These are phyloP conservation scores for Trypoxylon attenuatum DNA, from an alignment of 2,888 invertebrate species.

Conservation along the genomic window DNA sequence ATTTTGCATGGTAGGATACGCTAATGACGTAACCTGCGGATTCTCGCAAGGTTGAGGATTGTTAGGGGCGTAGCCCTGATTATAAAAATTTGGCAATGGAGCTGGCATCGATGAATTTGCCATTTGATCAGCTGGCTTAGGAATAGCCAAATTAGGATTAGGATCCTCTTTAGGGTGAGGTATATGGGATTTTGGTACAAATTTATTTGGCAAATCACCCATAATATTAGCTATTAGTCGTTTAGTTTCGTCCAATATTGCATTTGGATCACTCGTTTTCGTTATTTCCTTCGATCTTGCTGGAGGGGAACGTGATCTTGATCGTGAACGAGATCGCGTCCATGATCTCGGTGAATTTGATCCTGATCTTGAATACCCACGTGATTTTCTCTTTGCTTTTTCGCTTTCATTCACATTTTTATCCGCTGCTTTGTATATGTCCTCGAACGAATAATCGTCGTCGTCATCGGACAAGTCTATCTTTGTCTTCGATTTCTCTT, in stretches of 20 bases:
- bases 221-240: conserved; percentile 80
- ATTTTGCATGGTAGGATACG: conserved; percentile 49
- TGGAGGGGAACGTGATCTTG: conserved; percentile 55
- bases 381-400: conserved; percentile 77
- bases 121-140: conserved; percentile 25
- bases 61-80: conserved; percentile 48
- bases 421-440: conserved; percentile 86
- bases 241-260: conserved; percentile 78
- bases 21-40: conserved; percentile 46
- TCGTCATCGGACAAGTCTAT: conserved; percentile 83
- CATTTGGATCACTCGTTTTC: conserved; percentile 68
- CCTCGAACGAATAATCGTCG: conserved; percentile 90
- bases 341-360: conserved; percentile 63
- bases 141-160: not conserved
- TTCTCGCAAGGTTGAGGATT: conserved; percentile 40
- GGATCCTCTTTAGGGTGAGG: conserved; percentile 30
- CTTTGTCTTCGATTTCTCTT: conserved; percentile 69
- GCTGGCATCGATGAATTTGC: conserved; percentile 21
- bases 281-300: conserved; percentile 46
- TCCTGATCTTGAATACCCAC: conserved; percentile 52
- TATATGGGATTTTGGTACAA: conserved; percentile 64
- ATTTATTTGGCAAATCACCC: conserved; percentile 77
- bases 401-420: conserved; percentile 83
- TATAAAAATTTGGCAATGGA: conserved; percentile 46
- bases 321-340: conserved; percentile 65